A percentile compares a stretch with the other conserved stretches of the same genome.
These are phyloP conservation scores for Pollachius pollachius DNA, from an alignment of 2,113 vertebrate genomes.

Conservation along the genomic window DNA sequence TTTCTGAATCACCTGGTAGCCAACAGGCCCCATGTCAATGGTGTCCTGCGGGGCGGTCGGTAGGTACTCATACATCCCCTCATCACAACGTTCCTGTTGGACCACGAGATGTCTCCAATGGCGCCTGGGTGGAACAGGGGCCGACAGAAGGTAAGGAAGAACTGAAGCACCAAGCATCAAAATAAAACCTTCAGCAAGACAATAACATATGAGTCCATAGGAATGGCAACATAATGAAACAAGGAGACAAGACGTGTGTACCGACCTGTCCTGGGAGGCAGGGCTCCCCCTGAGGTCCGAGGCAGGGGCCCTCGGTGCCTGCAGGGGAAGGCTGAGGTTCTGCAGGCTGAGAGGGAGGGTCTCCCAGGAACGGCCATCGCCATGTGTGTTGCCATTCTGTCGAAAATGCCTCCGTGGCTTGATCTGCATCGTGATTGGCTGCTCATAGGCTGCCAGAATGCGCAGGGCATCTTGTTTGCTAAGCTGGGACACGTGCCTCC, in stretches of 20 bases:
- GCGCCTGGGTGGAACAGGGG: conserved; percentile 45
- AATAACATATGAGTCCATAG: not conserved
- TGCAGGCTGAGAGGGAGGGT: conserved; percentile 63
- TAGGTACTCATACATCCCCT: conserved; percentile 67
- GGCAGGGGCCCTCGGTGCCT: conserved; percentile 42
- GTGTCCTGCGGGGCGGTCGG: conserved; percentile 65
- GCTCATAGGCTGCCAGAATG: conserved; percentile 71
- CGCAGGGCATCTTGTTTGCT: conserved; percentile 71
- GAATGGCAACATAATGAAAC: not conserved
- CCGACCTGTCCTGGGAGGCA: conserved; percentile 66
- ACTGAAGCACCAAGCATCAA: not conserved
- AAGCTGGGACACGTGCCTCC: conserved; percentile 67
- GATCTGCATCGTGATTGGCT: conserved; percentile 76
- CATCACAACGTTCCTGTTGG: conserved; percentile 67
- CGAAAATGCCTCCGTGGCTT: conserved; percentile 63
- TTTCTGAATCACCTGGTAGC: conserved; percentile 54
- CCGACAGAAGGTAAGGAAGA: not conserved
- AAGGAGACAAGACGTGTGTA: not conserved
- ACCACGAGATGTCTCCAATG: conserved; percentile 68
- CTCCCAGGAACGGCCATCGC: conserved; percentile 64
- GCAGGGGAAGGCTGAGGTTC: conserved; percentile 60
- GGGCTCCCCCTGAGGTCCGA: conserved; percentile 37
- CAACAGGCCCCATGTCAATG: conserved; percentile 45
- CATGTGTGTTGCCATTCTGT: conserved; percentile 55
- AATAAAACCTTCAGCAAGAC: not conserved